Evolutionary conservation across 2,113 vertebrate genomes (phyloP).

Genomic region (Periophthalmodon schlosseri): DNA sequence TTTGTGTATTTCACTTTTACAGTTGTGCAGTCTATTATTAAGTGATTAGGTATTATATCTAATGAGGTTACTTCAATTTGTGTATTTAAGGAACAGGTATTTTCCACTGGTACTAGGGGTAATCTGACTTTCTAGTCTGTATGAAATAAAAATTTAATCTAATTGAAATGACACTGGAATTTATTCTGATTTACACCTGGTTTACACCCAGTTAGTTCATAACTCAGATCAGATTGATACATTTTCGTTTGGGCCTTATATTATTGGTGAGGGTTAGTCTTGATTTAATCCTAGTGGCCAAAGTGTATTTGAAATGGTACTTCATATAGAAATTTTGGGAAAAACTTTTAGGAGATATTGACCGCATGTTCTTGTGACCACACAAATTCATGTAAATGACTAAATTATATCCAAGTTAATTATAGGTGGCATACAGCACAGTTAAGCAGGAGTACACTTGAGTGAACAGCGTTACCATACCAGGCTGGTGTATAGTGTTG

Average conservation of each 20-base stretch:
- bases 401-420: not conserved
- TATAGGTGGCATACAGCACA: not conserved
- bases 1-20: too few relatives aligned
- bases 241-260: not conserved
- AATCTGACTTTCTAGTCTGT: not conserved
- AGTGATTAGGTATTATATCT: not conserved
- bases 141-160: not conserved
- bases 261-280: not conserved
- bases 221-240: too few relatives aligned
- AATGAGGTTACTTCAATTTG: not conserved
- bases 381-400: too few relatives aligned
- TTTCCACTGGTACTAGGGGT: not conserved
- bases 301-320: not conserved
- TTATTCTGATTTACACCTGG: too few relatives aligned
- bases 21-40: too few relatives aligned
- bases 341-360: too few relatives aligned
- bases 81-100: not conserved
- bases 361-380: too few relatives aligned
- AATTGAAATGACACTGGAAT: not conserved
- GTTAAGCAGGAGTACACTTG: slow-evolving; percentile 18
- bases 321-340: not conserved
- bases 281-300: not conserved
- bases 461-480: slow-evolving; percentile 53
- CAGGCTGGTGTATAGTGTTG: slow-evolving; percentile 81
- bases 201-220: not conserved